Evolutionary conservation across 2,888 invertebrate species (phyloP).

Genomic region (Nomada goodeniana): DNA sequence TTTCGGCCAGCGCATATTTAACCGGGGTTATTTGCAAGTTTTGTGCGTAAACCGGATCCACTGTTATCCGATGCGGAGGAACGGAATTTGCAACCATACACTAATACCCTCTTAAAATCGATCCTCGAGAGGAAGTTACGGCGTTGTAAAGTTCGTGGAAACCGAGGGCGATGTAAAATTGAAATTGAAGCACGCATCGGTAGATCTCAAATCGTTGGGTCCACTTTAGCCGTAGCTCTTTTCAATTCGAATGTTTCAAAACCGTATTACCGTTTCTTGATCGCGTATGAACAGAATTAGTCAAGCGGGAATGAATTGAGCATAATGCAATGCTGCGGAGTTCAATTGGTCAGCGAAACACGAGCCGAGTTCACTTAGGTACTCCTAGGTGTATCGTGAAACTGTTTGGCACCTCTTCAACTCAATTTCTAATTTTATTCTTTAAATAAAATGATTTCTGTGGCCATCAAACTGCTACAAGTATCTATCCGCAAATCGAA

Average conservation of each 20-base stretch:
- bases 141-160: conserved; percentile 11
- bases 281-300: too few species aligned
- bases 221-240: too few species aligned
- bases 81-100: conserved; percentile 9
- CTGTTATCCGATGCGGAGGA: background rate
- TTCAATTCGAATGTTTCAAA: background rate
- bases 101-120: conserved; percentile 14
- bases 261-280: too few species aligned
- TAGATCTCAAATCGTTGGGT: background rate
- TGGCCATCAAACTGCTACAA: background rate
- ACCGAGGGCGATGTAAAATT: conserved; percentile 7
- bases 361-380: too few species aligned
- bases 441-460: too few species aligned
- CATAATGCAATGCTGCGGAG: too few species aligned
- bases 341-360: too few species aligned
- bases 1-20: conserved; percentile 7
- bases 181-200: background rate
- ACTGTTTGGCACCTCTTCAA: too few species aligned
- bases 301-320: too few species aligned
- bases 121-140: conserved; percentile 7
- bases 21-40: conserved; percentile 26
- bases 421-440: too few species aligned
- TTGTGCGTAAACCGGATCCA: background rate
- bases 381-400: too few species aligned
- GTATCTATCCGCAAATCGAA: background rate